Evolutionary conservation across 2,888 invertebrate genomes (phyloP).

Genomic region (Trisateles emortualis): DNA sequence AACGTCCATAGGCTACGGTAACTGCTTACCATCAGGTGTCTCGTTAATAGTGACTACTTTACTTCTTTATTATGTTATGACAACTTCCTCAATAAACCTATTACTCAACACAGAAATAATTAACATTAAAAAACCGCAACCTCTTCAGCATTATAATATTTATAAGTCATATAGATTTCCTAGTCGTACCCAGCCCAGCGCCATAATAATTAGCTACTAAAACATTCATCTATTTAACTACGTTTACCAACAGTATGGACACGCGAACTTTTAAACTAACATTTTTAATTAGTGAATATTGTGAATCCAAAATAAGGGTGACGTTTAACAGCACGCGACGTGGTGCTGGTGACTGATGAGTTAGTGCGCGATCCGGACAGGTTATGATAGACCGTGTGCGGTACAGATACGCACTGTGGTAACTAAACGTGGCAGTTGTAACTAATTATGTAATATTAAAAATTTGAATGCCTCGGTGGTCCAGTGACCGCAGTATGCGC

Average conservation of each 20-base stretch:
- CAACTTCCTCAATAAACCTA: too few species aligned
- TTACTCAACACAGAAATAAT: too few species aligned
- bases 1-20: too few species aligned
- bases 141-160: background rate
- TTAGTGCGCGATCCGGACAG: conserved; percentile 45
- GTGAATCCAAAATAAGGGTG: conserved; percentile 48
- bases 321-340: conserved; percentile 50
- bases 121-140: too few species aligned
- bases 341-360: conserved; percentile 50
- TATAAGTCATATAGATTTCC: too few species aligned
- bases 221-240: conserved; percentile 39
- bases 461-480: too few species aligned
- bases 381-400: conserved; percentile 40
- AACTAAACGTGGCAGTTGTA: background rate
- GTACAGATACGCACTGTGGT: conserved; percentile 17
- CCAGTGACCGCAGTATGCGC: too few species aligned
- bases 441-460: background rate
- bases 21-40: too few species aligned
- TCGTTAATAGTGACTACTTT: too few species aligned
- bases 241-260: conserved; percentile 25
- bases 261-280: conserved; percentile 48
- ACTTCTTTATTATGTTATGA: too few species aligned
- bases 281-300: conserved; percentile 54
- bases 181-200: background rate
- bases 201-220: conserved; percentile 28